phyloP scores from a whole-genome alignment of 2,888 invertebrate species.

The Erebia ligea region DNA sequence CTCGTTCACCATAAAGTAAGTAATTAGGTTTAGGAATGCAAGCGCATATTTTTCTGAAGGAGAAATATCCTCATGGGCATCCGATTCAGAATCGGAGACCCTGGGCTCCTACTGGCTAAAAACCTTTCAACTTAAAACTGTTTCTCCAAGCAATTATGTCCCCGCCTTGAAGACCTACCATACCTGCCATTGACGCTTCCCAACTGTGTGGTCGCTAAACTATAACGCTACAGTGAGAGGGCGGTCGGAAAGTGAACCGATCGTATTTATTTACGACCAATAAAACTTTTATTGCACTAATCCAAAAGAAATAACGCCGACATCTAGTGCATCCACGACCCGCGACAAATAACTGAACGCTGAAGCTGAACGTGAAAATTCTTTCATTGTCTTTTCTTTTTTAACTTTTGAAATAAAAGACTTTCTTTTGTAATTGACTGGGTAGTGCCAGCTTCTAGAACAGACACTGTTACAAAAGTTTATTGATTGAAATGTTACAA shows the following conservation, averaged over 20 bases:
- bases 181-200: neutral
- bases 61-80: no score
- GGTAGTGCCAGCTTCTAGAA: neutral
- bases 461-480: no score
- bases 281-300: constrained; percentile 62
- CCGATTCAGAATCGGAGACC: no score
- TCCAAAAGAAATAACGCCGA: constrained; percentile 45
- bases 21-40: no score
- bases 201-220: neutral
- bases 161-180: no score
- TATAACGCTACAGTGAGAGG: constrained; percentile 19
- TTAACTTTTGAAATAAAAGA: constrained; percentile 18
- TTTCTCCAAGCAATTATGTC: no score
- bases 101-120: no score
- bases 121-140: no score
- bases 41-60: no score
- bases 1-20: no score
- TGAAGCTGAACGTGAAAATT: constrained; percentile 11
- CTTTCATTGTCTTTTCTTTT: constrained; percentile 29
- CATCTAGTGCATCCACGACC: constrained; percentile 33
- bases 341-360: constrained; percentile 31
- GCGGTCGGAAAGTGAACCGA: constrained; percentile 28
- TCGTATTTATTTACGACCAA: constrained; percentile 49
- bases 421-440: constrained; percentile 2
- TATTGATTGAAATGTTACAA: no score